Percentiles rank a stretch among this genome's conserved stretches.
These are phyloP conservation scores for Lithodes maja DNA, from an alignment of 2,888 invertebrate species.

Conservation along the genomic window DNA sequence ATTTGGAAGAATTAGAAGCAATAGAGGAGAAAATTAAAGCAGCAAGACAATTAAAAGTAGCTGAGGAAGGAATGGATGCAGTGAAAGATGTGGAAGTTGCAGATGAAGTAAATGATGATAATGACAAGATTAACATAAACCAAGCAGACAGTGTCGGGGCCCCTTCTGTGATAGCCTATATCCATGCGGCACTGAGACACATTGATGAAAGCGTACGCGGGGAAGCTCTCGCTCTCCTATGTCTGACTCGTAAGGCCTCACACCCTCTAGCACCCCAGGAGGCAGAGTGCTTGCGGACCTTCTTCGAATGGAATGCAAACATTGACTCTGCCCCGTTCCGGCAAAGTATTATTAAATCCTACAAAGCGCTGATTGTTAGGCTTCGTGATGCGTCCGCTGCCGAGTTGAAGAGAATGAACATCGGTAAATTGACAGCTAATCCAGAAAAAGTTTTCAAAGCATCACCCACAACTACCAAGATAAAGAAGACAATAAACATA, in stretches of 20 bases:
- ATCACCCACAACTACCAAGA: too few relatives aligned
- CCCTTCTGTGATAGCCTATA: not conserved
- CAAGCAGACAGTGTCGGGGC: too few relatives aligned
- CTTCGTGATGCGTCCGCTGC: slow-evolving; percentile 74
- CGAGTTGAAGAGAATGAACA: slow-evolving; percentile 52
- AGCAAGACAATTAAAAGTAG: not conserved
- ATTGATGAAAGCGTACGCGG: slow-evolving; percentile 46
- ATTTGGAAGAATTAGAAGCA: not conserved
- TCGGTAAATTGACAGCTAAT: too few relatives aligned
- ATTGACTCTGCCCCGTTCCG: slow-evolving; percentile 63
- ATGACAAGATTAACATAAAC: not conserved
- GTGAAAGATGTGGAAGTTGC: not conserved
- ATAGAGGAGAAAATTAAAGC: not conserved
- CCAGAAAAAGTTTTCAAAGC: too few relatives aligned
- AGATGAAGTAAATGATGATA: not conserved
- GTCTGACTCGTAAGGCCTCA: slow-evolving; percentile 47
- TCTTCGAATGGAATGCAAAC: slow-evolving; percentile 59
- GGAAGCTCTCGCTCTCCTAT: slow-evolving; percentile 57
- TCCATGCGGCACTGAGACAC: slow-evolving; percentile 35
- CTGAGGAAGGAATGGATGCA: not conserved
- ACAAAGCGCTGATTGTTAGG: slow-evolving; percentile 46
- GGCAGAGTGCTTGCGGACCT: slow-evolving; percentile 27
- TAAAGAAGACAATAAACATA: too few relatives aligned
- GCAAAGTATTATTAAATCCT: slow-evolving; percentile 47
- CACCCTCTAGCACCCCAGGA: slow-evolving; percentile 45